phyloP scores from a whole-genome alignment of 2,113 vertebrate species.

The Entomyzon cyanotis region DNA sequence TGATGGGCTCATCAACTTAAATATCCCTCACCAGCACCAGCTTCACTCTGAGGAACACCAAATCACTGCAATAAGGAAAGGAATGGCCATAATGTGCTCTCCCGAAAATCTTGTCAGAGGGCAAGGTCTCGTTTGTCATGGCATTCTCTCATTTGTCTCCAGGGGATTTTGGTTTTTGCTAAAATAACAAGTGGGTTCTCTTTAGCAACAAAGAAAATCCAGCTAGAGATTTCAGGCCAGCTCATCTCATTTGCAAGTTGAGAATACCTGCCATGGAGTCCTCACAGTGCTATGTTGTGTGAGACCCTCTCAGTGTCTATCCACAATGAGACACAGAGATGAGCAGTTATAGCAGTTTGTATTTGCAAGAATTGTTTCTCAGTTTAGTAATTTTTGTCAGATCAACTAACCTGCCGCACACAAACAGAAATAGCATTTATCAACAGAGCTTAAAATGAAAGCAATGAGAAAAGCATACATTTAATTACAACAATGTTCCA shows the following conservation, averaged over 20 bases:
- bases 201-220: background rate
- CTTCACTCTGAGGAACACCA: background rate
- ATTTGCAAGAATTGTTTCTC: background rate
- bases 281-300: background rate
- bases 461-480: background rate
- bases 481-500: conserved; percentile 10
- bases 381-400: background rate
- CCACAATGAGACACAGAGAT: background rate
- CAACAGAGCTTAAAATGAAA: background rate
- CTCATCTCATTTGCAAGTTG: background rate
- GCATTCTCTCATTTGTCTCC: background rate
- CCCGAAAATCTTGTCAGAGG: background rate
- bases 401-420: background rate
- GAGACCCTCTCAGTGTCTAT: background rate
- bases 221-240: background rate
- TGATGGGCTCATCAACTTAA: background rate
- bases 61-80: background rate
- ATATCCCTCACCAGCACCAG: background rate
- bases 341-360: background rate
- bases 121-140: background rate
- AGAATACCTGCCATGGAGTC: background rate
- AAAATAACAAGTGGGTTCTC: background rate
- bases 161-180: background rate
- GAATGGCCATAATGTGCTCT: background rate
- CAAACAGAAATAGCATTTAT: background rate